phyloP scores from a whole-genome alignment of 2,113 vertebrate species.

The Zosterops japonicus region DNA sequence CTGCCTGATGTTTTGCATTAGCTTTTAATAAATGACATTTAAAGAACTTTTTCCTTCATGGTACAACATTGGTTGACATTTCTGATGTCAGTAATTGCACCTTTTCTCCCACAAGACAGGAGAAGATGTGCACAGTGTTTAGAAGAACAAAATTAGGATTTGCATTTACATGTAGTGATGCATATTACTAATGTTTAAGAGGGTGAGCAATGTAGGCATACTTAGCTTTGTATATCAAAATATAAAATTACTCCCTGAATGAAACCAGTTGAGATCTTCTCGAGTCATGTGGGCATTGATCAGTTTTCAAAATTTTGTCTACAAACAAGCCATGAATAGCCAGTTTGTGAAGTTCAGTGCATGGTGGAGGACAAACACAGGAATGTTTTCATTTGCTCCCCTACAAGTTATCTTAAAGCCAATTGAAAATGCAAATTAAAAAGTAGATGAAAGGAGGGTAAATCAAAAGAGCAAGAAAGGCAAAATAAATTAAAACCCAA shows the following conservation, averaged over 20 bases:
- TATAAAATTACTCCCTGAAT: not conserved
- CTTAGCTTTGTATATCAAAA: not conserved
- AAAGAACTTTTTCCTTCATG: not conserved
- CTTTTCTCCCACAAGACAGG: not conserved
- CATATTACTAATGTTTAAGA: not conserved
- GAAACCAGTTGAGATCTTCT: not conserved
- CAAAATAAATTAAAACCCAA: not conserved
- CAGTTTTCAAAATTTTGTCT: not conserved
- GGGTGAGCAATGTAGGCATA: not conserved
- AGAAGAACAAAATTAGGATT: not conserved
- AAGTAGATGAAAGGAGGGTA: not conserved
- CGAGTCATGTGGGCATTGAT: not conserved
- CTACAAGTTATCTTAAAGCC: not conserved
- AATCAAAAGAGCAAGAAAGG: not conserved
- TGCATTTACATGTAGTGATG: not conserved
- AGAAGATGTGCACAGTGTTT: not conserved
- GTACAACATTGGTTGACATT: not conserved
- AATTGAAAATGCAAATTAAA: not conserved
- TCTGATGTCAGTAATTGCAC: not conserved
- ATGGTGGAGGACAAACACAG: rapidly evolving
- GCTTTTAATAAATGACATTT: not conserved
- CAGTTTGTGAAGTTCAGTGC: not conserved
- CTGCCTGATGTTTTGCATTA: not conserved
- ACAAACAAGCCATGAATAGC: not conserved
- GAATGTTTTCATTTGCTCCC: not conserved